Conservation (phyloP, 1,140 invertebrate species). For the Zaprionus capensis region DNA sequence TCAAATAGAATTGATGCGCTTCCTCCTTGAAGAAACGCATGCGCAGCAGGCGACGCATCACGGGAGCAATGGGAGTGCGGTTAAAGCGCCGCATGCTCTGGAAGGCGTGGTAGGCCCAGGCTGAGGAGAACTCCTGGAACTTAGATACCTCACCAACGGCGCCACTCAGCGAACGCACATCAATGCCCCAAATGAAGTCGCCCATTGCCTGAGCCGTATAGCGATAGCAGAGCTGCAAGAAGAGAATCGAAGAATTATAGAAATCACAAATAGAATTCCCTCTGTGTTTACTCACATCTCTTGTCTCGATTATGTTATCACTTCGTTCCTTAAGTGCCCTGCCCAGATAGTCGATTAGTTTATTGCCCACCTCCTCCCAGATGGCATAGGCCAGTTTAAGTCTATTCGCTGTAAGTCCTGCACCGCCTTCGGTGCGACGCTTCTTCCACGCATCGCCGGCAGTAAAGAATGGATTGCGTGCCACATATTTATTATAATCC, state of each 20-base stretch:
- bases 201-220: conserved; percentile 85
- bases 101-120: conserved; percentile 48
- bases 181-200: conserved; percentile 85
- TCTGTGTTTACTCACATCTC: conserved; percentile 52
- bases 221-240: conserved; percentile 62
- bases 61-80: conserved; percentile 50
- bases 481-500: conserved; percentile 80
- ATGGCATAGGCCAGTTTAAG: conserved; percentile 65
- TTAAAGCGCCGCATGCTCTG: conserved; percentile 42
- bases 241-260: not conserved
- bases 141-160: conserved; percentile 22
- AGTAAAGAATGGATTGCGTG: conserved; percentile 84
- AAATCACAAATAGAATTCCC: not conserved
- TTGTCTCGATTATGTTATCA: conserved; percentile 57
- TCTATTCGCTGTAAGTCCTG: conserved; percentile 85
- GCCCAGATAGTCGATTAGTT: conserved; percentile 50
- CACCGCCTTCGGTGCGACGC: conserved; percentile 85
- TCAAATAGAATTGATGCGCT: conserved; percentile 66
- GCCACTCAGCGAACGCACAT: conserved; percentile 70
- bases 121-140: conserved; percentile 58
- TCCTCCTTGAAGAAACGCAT: conserved; percentile 54
- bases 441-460: conserved; percentile 86
- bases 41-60: conserved; percentile 44
- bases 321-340: conserved; percentile 16
- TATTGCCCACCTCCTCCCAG: conserved; percentile 59